A percentile compares a stretch with the other conserved stretches of the same genome.
Conservation (phyloP, 2,888 invertebrate species). For the Bruchidius siliquastri region DNA sequence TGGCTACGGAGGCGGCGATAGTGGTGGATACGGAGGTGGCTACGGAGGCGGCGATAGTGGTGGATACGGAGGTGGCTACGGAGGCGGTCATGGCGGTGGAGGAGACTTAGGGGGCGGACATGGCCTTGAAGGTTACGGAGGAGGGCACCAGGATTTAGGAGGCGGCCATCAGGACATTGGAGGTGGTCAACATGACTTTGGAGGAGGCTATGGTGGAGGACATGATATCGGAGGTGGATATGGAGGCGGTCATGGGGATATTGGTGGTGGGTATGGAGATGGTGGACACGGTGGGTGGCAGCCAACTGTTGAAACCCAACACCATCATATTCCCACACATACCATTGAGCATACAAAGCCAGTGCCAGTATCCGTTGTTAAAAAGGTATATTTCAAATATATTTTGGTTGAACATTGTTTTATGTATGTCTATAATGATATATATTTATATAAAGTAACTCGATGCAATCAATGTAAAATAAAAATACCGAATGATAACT, state of each 20-base stretch:
- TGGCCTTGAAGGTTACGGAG: constrained; percentile 26
- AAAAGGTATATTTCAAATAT: constrained; percentile 46
- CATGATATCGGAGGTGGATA: constrained; percentile 13
- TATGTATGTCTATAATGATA: no score
- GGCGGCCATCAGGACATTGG: constrained; percentile 27
- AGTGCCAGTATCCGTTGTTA: constrained; percentile 65
- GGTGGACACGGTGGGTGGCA: constrained; percentile 46
- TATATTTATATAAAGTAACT: no score
- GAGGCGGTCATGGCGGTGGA: neutral
- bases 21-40: constrained; percentile 13
- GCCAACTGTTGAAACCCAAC: constrained; percentile 47
- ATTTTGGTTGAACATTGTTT: no score
- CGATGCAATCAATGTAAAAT: no score
- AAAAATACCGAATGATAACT: no score
- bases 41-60: constrained; percentile 14
- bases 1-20: constrained; percentile 7
- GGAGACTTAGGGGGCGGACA: constrained; percentile 13
- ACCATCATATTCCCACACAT: constrained; percentile 53
- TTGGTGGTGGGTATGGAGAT: constrained; percentile 45
- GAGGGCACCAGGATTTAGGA: constrained; percentile 16
- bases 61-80: constrained; percentile 8
- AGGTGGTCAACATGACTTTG: constrained; percentile 36
- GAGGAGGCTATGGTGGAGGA: constrained; percentile 27
- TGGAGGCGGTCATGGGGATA: constrained; percentile 42
- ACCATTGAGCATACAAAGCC: constrained; percentile 67